Evolutionary conservation across 2,113 vertebrate species (phyloP).

Genomic region (Leptocoma aspasia): DNA sequence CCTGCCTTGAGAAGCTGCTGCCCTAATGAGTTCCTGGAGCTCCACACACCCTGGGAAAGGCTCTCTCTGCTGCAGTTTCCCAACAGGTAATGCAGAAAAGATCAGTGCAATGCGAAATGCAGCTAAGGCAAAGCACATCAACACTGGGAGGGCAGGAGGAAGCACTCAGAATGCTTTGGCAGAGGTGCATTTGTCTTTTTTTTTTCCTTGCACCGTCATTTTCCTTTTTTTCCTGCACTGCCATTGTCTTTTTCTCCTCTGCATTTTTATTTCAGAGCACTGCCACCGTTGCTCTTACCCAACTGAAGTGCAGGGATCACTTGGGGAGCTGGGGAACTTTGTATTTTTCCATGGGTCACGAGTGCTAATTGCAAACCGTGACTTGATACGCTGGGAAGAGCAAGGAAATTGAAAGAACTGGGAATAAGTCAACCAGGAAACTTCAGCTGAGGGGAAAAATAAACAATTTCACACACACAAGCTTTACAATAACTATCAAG

Average conservation of each 20-base stretch:
- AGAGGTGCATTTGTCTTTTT: neutral
- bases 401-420: neutral
- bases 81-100: conserved; percentile 16
- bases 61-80: neutral
- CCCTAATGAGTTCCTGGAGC: conserved; percentile 59
- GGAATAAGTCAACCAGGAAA: neutral
- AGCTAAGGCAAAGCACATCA: neutral
- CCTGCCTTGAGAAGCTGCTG: conserved; percentile 38
- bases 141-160: neutral
- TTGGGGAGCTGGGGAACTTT: neutral
- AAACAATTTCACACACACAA: neutral
- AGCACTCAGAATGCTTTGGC: neutral
- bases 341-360: neutral
- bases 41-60: neutral
- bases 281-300: neutral
- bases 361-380: neutral
- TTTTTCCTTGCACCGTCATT: neutral
- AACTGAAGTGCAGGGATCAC: neutral
- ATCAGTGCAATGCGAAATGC: neutral
- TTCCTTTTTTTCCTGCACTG: neutral
- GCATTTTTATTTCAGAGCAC: neutral
- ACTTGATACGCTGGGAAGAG: neutral
- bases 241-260: neutral
- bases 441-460: neutral
- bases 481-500: neutral